Percentiles rank a stretch among this genome's conserved stretches.
These are phyloP conservation scores for Campodea augens DNA, from an alignment of 1,140 invertebrate species.

Conservation along the genomic window DNA sequence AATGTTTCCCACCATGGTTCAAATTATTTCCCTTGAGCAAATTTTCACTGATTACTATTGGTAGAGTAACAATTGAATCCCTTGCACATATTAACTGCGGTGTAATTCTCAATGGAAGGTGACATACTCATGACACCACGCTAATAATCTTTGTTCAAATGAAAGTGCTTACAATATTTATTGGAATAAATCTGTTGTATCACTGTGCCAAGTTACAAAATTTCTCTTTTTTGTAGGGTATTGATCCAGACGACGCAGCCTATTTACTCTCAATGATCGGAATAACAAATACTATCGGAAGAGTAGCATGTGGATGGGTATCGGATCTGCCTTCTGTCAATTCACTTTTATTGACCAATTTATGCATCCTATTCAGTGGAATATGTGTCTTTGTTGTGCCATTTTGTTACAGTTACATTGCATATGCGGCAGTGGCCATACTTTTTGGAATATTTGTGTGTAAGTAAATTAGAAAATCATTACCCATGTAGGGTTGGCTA, in stretches of 20 bases:
- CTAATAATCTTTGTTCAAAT: no score
- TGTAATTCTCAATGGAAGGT: no score
- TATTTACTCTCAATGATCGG: conserved; percentile 86
- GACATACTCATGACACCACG: no score
- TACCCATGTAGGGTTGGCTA: no score
- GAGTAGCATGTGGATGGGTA: conserved; percentile 68
- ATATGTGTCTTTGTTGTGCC: conserved; percentile 66
- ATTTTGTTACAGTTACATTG: conserved; percentile 53
- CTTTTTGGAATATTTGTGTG: conserved; percentile 90
- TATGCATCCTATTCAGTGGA: conserved; percentile 77
- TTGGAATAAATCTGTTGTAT: background rate
- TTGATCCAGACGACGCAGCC: conserved; percentile 53
- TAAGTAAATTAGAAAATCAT: conserved; percentile 35
- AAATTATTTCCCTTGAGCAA: no score
- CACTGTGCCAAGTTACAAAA: background rate
- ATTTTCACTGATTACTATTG: no score
- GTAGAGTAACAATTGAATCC: no score
- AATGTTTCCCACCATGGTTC: no score
- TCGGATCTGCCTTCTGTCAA: conserved; percentile 42
- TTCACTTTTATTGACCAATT: conserved; percentile 81
- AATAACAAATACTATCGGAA: conserved; percentile 80
- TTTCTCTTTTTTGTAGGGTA: conserved; percentile 34
- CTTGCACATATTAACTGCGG: no score
- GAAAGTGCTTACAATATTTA: no score
- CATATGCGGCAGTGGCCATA: conserved; percentile 64